Conservation (phyloP, 1,140 invertebrate species). For the Trialeurodes vaporariorum region DNA sequence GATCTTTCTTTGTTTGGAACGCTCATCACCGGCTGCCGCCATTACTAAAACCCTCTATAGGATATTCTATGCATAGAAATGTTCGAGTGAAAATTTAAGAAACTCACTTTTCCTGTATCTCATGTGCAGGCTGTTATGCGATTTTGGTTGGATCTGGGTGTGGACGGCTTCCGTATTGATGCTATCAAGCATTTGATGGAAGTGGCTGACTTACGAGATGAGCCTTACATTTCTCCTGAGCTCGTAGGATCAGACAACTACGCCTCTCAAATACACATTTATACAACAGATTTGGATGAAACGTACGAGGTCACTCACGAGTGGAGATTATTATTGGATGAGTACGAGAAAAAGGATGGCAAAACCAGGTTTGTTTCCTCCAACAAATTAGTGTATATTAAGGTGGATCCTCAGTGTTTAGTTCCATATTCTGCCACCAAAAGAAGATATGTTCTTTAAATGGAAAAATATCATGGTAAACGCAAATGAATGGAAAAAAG, state of each 20-base stretch:
- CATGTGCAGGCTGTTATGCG: conserved; percentile 24
- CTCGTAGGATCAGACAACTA: conserved; percentile 27
- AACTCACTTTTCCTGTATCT: no score
- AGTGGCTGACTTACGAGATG: conserved; percentile 30
- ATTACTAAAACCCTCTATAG: no score
- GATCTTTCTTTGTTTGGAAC: no score
- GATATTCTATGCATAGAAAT: no score
- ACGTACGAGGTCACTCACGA: conserved; percentile 46
- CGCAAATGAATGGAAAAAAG: no score
- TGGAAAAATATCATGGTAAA: no score
- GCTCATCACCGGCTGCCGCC: no score
- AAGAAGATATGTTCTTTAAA: no score
- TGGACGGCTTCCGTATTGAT: conserved; percentile 58
- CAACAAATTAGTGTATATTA: no score
- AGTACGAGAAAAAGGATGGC: conserved; percentile 19
- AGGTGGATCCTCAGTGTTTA: no score
- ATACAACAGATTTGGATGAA: conserved; percentile 47
- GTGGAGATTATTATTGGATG: conserved; percentile 50
- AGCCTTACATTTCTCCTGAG: conserved; percentile 15
- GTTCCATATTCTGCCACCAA: no score
- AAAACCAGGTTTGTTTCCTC: not conserved
- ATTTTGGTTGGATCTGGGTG: conserved; percentile 54
- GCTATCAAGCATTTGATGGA: conserved; percentile 41
- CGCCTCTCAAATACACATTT: conserved; percentile 44
- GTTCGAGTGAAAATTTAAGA: no score